Evolutionary conservation across 2,797 vertebrate species (phyloP).

Genomic region (Sebastolobus altivelis): DNA sequence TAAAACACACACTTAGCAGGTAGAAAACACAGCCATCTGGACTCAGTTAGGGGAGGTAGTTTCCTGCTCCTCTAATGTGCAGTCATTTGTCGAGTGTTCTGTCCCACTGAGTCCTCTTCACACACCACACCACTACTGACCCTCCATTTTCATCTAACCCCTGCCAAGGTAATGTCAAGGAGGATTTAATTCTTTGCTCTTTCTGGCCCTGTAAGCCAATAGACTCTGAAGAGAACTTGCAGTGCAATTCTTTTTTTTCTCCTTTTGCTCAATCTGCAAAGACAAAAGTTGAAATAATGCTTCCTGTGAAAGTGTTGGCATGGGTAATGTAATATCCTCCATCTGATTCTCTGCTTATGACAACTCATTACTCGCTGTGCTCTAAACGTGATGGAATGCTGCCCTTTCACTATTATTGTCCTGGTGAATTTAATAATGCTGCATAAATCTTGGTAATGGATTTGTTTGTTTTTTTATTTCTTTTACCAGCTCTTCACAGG

Average conservation of each 20-base stretch:
- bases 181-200: conserved; percentile 61
- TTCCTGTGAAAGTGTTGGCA: conserved; percentile 55
- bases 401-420: conserved; percentile 77
- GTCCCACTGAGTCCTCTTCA: conserved; percentile 54
- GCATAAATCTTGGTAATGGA: conserved; percentile 79
- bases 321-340: conserved; percentile 59
- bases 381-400: conserved; percentile 75
- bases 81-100: conserved; percentile 69
- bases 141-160: conserved; percentile 57
- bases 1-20: conserved; percentile 16
- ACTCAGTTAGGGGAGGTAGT: conserved; percentile 31
- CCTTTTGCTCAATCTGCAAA: conserved; percentile 27
- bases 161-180: conserved; percentile 72
- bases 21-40: conserved; percentile 40
- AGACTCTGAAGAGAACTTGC: conserved; percentile 31
- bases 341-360: conserved; percentile 71
- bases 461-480: conserved; percentile 80
- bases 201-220: conserved; percentile 32
- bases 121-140: conserved; percentile 42
- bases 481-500: conserved; percentile 56
- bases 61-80: conserved; percentile 47
- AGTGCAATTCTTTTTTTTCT: not conserved
- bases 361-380: conserved; percentile 69
- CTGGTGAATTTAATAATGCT: conserved; percentile 71
- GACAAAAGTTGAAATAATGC: conserved; percentile 65